Base-by-base conservation (phyloP, 2,888 invertebrate genomes). In the Rhogogaster chlorosoma region DNA sequence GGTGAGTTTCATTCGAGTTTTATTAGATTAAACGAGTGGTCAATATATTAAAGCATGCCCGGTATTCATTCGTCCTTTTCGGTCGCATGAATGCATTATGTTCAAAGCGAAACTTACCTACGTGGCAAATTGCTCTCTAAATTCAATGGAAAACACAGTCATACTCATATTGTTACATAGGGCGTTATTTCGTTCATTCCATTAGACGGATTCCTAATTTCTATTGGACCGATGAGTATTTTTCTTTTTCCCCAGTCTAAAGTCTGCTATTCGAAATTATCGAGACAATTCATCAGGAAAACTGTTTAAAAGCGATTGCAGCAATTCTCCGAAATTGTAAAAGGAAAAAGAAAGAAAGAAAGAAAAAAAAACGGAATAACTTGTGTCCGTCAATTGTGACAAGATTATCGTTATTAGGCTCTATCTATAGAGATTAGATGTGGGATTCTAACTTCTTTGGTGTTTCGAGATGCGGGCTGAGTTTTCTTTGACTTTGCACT, bases 1-100 rank as follows among this genome's bases (percentile, higher is more conserved):
- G 70, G 29, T 49, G 83, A 83, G 67, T 83, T 70, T 83, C 83
- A 49, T 83, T 83, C 83, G 70, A 83, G 67, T 83, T 83, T 83
- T 83, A 83, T 83, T 83, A 67, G 32, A 83, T 83, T 83, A 45
- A 64, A 83, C 64, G 83, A 83, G 83, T 70, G 83, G 83, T 70
- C 83, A 49, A 83, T 83, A 67, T 32, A 29, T 67, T 49, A 42
- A 83, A 49, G 64, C 83, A 18, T 42, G 42, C 80, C 38, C 38
- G 38, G 22, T 36, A 29, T 80, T 38, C 36, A 80, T 80, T 26
- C 61, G 38, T 61, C 22, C 36, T 38, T 80, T 80, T 49, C 32
- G 36, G 5, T 18, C 61, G 36, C 36, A 36, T 36, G 26, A 15
- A 77, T 77, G 77, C 49, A 77, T 49, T 49, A 15, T n/a, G 29